Evolutionary conservation across 2,797 vertebrate genomes (phyloP), one percentile per base, ranked within the genome.

Genomic region (Rhynchotus rufescens): DNA sequence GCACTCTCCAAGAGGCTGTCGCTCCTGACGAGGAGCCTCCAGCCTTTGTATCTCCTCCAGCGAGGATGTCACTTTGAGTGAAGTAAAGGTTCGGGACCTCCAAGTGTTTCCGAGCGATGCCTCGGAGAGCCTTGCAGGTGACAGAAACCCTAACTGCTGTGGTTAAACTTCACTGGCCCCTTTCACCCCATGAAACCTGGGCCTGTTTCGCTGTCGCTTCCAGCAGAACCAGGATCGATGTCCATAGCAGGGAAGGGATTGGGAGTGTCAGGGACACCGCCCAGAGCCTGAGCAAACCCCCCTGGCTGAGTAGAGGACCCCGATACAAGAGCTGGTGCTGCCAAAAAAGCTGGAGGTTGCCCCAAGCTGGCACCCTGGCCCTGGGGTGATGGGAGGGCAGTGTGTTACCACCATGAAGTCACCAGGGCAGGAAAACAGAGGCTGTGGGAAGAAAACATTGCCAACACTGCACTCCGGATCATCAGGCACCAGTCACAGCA

Each of bases 111-210:
- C 62, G 77, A 64, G 80, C 64, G 85, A 95, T 89, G 85, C 83
- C 88, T 81, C 14, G 4, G 83, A 52, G 80, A 89, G 60, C 93
- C 92, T 89, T 88, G 92, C 10, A 15, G 91, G 85, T 88, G 91
- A 88, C 91, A 95, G 85, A 71, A 95, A 59, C 83, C 42, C 51
- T 91, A 93, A 89, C 88, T 88, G 93, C 87, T 61, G 87, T 59
- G 87, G 88, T 93, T 83, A 83, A 94, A 91, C 79, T 72, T 75
- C 90, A 38, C 62, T 4, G 15, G 71, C 52, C 78, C 13, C 0
- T 57, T 73, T 74, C 71, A 73, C 15, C 16, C 42, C 0, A 0
- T 15, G 64, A 89, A 87, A 80, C 25, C 34, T 7, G 10, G 13
- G 17, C 23, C 87, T 69, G 66, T 32, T 66, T 47, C 0, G 0